Evolutionary conservation across 2,113 vertebrate genomes (phyloP), one percentile per base, ranked within the genome.

Genomic region (Drymodes brunneopygia): DNA sequence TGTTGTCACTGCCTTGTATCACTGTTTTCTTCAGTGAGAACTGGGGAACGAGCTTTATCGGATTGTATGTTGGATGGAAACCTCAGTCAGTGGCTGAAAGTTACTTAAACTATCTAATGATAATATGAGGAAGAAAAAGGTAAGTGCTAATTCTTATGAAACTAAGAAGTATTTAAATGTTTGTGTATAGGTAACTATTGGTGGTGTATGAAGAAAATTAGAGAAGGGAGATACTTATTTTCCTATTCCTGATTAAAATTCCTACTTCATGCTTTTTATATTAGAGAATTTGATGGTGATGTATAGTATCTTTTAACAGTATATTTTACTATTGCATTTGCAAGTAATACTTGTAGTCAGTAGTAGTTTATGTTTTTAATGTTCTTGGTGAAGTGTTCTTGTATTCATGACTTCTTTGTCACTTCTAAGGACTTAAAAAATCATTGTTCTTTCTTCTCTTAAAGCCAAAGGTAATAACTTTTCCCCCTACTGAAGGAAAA

Each of bases 111-210:
- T 70, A 70, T 81, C 69, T 66, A 85, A 80, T n/a, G 33, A 15
- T 81, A 74, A 38, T 67, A 75, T 40, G 65, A 86, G 29, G 57
- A 97, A 96, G 94, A 95, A 92, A 94, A 95, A 94, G 97, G 98
- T 98, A 97, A 97, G 98, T 96, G 35, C 62, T 75, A 54, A 57
- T 64, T 93, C 10, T 3, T 24, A 81, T 69, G 61, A 86, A 86
- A 73, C 13, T 60, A 75, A 29, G 11, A 40, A 86, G 10, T 61
- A 36, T 56, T 92, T 81, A 51, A 56, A 64, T 72, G 12, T 80
- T 85, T 65, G 3, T 42, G 4, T 54, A 15, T 23, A 23, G 36
- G n/a, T 62, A 91, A 48, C 11, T 53, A 15, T 69, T 67, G 40
- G 7, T 5, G 6, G 15, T 25, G 3, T 44, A 51, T 69, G 44